Evolutionary conservation across 1,140 invertebrate genomes (phyloP).

Genomic region (Drosophila cardini): DNA sequence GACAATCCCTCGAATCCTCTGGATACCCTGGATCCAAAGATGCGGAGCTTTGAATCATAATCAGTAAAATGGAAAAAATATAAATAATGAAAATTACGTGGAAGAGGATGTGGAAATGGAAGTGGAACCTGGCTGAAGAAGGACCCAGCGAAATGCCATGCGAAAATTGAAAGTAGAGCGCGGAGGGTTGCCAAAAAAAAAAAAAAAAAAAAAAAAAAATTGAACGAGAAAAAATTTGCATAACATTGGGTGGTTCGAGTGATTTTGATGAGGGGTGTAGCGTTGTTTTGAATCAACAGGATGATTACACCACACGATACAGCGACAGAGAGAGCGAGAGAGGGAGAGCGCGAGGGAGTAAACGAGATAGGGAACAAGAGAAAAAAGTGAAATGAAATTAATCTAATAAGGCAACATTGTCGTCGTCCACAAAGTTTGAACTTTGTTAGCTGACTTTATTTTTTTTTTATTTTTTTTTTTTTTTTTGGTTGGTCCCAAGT

Average conservation of each 20-base stretch:
- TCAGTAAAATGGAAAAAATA: conserved; percentile 83
- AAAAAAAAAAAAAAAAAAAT: conserved; percentile 12
- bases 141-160: conserved; percentile 18
- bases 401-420: conserved; percentile 80
- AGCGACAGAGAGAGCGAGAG: background rate
- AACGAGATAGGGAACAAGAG: background rate
- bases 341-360: background rate
- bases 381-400: conserved; percentile 81
- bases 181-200: conserved; percentile 61
- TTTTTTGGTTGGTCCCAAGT: conserved; percentile 55
- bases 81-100: conserved; percentile 80
- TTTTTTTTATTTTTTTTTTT: conserved; percentile 12
- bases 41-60: conserved; percentile 79
- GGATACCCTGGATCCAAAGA: background rate
- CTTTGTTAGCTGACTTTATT: conserved; percentile 49
- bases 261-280: conserved; percentile 28
- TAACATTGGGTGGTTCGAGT: conserved; percentile 58
- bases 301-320: conserved; percentile 55
- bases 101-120: conserved; percentile 1
- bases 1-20: conserved; percentile 37
- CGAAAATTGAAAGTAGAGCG: conserved; percentile 76
- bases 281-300: conserved; percentile 73
- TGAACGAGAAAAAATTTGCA: conserved; percentile 65
- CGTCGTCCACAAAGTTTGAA: conserved; percentile 44
- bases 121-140: conserved; percentile 6